A percentile compares a stretch with the other conserved stretches of the same genome.
Evolutionary conservation across 2,797 vertebrate species (phyloP).

Genomic region (Lophius americanus): DNA sequence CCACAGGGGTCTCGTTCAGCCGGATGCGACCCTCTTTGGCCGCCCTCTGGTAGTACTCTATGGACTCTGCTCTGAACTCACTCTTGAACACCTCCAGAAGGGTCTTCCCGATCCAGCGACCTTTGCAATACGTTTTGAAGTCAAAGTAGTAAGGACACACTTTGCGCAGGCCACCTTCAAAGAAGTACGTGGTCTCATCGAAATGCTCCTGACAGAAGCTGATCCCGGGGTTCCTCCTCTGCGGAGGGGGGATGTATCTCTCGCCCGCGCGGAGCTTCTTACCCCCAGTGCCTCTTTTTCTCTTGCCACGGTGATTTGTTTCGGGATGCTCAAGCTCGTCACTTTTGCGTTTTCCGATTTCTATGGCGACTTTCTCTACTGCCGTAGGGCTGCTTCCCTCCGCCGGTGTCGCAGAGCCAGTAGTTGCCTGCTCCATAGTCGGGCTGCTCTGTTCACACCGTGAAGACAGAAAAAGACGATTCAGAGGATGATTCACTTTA

Average conservation of each 20-base stretch:
- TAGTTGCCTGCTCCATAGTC: constrained; percentile 44
- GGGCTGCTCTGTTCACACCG: constrained; percentile 8
- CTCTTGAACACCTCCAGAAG: constrained; percentile 89
- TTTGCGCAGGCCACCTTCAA: constrained; percentile 93
- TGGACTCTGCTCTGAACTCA: constrained; percentile 90
- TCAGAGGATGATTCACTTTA: not conserved
- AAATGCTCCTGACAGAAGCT: constrained; percentile 92
- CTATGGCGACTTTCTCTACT: constrained; percentile 1
- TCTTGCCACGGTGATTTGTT: constrained; percentile 58
- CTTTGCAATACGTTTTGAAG: constrained; percentile 96
- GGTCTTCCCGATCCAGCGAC: constrained; percentile 93
- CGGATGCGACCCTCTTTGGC: constrained; percentile 88
- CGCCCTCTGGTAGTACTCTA: constrained; percentile 88
- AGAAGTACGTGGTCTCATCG: constrained; percentile 91
- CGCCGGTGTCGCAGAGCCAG: not conserved
- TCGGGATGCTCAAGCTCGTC: constrained; percentile 50
- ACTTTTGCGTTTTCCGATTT: constrained; percentile 70
- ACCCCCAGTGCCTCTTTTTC: constrained; percentile 70
- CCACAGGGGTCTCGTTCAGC: constrained; percentile 87
- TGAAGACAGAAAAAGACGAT: not conserved
- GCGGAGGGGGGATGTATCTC: constrained; percentile 90
- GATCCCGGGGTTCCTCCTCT: constrained; percentile 86
- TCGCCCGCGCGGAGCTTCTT: constrained; percentile 78
- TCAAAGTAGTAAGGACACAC: constrained; percentile 94
- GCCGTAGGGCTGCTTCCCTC: constrained; percentile 15